A percentile compares a stretch with the other conserved stretches of the same genome.
These are phyloP conservation scores for Gallinago paraguaiae DNA, from an alignment of 2,113 vertebrate genomes.

Conservation along the genomic window DNA sequence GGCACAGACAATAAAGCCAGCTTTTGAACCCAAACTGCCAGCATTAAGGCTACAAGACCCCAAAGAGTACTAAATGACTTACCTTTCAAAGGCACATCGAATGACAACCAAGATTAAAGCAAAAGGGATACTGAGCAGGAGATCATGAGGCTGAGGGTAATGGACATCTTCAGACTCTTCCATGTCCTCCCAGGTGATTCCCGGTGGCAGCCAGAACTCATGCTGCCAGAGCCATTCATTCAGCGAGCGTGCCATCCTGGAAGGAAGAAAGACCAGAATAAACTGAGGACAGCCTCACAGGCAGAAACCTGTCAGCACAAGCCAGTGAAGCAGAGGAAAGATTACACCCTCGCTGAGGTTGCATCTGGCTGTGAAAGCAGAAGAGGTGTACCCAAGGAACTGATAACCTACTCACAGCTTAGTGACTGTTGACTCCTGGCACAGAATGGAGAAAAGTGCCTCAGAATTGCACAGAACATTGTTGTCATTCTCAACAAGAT, in stretches of 20 bases:
- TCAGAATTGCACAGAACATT: neutral
- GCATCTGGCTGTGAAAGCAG: neutral
- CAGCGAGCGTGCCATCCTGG: constrained; percentile 82
- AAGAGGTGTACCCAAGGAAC: neutral
- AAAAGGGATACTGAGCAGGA: constrained; percentile 81
- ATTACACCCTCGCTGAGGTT: neutral
- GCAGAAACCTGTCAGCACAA: neutral
- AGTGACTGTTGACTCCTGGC: neutral
- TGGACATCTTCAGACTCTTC: constrained; percentile 66
- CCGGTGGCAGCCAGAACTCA: constrained; percentile 87
- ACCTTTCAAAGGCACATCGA: constrained; percentile 88
- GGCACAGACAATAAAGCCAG: neutral
- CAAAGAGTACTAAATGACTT: neutral
- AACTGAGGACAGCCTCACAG: neutral
- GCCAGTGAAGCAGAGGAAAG: neutral
- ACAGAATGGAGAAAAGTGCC: neutral
- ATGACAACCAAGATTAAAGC: constrained; percentile 79
- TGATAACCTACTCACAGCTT: neutral
- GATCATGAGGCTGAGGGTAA: constrained; percentile 80
- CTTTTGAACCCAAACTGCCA: neutral
- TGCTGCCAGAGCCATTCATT: constrained; percentile 87
- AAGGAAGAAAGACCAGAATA: neutral
- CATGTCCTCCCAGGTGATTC: constrained; percentile 82
- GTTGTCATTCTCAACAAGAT: neutral
- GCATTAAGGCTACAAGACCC: neutral